A percentile compares a stretch with the other conserved stretches of the same genome.
Conservation (phyloP, 2,888 invertebrate species). For the Spodoptera exigua region DNA sequence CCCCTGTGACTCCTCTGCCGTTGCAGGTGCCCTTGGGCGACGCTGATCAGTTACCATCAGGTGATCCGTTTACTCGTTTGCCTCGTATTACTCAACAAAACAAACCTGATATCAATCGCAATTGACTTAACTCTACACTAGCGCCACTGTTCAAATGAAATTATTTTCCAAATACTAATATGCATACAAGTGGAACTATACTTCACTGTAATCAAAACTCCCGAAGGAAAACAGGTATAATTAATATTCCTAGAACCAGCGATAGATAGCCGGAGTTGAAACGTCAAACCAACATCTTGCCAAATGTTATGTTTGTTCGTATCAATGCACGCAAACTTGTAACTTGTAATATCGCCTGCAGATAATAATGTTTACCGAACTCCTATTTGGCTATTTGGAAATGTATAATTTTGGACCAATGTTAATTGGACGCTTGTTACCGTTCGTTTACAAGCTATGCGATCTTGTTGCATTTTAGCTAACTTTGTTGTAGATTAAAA, state of each 20-base stretch:
- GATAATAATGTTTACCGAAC: conserved; percentile 24
- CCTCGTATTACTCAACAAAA: no score
- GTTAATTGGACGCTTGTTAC: no score
- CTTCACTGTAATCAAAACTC: conserved; percentile 3
- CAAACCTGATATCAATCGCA: not conserved
- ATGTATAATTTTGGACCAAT: no score
- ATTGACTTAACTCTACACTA: not conserved
- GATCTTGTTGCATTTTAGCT: no score
- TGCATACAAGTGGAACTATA: conserved; percentile 9
- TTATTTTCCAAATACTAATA: not conserved
- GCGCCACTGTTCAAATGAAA: no score
- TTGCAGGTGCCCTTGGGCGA: no score
- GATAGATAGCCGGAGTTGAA: conserved; percentile 26
- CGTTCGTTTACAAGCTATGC: no score
- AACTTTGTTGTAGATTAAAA: no score
- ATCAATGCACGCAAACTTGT: conserved; percentile 30
- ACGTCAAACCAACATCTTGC: conserved; percentile 41
- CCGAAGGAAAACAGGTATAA: conserved; percentile 37
- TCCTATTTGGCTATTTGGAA: not conserved
- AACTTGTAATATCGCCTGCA: conserved; percentile 19
- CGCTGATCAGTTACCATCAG: no score
- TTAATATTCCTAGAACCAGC: conserved; percentile 35
- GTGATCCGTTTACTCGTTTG: no score
- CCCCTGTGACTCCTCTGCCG: no score
- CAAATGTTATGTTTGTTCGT: conserved; percentile 41